Conservation (phyloP, 1,140 invertebrate genomes). For the Temnothorax nylanderi region DNA sequence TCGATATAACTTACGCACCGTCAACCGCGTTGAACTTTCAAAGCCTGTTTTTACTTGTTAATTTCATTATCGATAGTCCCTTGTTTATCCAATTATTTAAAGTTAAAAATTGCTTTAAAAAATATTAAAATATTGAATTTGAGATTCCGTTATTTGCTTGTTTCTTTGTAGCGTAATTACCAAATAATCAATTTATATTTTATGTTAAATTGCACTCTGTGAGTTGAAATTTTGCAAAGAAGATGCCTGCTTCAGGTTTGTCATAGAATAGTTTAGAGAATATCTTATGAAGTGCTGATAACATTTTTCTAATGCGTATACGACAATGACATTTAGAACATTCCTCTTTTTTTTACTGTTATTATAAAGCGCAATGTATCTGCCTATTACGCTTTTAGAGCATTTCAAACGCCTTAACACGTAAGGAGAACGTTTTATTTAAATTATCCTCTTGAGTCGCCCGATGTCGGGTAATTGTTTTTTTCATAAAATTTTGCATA, state of each 20-base stretch:
- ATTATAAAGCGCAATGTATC: neutral
- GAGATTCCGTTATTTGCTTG: neutral
- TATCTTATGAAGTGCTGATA: neutral
- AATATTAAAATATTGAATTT: neutral
- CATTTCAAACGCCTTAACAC: neutral
- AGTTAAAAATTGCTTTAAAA: too few relatives aligned
- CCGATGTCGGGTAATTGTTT: slow-evolving; percentile 10
- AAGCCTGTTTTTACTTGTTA: too few relatives aligned
- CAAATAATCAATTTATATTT: slow-evolving; percentile 1
- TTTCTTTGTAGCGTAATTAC: neutral
- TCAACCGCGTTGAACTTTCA: too few relatives aligned
- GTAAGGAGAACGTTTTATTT: neutral
- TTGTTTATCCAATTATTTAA: too few relatives aligned
- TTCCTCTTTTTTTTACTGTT: neutral
- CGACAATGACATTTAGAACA: neutral
- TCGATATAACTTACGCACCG: too few relatives aligned
- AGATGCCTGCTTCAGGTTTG: neutral
- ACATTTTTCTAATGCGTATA: neutral
- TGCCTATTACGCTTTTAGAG: neutral
- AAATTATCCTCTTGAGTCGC: neutral
- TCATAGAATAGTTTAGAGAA: neutral
- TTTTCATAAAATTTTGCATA: slow-evolving; percentile 69
- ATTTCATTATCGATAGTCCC: too few relatives aligned
- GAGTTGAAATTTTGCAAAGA: neutral
- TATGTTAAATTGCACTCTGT: neutral